These are phyloP conservation scores for Anthopleura xanthogrammica DNA, from an alignment of 92 coral and sea anemone genomes.

Conservation along the genomic window DNA sequence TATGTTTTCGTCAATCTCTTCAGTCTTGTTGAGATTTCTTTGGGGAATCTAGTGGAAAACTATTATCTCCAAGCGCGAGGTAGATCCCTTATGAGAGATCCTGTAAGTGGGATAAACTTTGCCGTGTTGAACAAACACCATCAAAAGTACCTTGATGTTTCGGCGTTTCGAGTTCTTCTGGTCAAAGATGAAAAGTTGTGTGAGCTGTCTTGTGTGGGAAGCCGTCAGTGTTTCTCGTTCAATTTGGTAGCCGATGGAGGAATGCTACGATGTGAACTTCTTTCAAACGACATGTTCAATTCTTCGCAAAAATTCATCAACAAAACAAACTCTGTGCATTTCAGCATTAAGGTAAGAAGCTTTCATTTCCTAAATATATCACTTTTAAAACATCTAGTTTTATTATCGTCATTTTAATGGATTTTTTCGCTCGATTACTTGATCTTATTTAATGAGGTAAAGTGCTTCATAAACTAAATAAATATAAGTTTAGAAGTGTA, in stretches of 20 bases:
- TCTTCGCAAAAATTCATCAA: neutral
- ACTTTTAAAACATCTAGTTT: too few relatives aligned
- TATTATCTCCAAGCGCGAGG: neutral
- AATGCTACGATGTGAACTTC: neutral
- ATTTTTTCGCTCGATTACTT: too few relatives aligned
- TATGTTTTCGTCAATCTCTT: neutral
- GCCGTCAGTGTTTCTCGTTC: neutral
- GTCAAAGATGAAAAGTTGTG: neutral
- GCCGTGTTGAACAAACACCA: neutral
- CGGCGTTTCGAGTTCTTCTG: neutral
- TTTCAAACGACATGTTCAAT: constrained; percentile 1
- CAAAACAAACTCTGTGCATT: neutral
- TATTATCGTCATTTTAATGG: too few relatives aligned
- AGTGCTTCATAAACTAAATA: too few relatives aligned
- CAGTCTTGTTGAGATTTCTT: neutral
- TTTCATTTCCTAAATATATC: neutral
- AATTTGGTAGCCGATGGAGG: neutral
- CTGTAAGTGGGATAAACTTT: neutral
- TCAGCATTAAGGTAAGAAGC: neutral
- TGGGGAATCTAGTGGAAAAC: neutral
- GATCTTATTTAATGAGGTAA: too few relatives aligned
- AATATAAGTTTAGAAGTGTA: too few relatives aligned
- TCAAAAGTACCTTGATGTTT: neutral
- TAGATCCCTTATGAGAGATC: neutral
- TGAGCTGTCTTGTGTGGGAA: neutral